Conservation (phyloP, 2,888 invertebrate species). For the Ormyrus pomaceus region DNA sequence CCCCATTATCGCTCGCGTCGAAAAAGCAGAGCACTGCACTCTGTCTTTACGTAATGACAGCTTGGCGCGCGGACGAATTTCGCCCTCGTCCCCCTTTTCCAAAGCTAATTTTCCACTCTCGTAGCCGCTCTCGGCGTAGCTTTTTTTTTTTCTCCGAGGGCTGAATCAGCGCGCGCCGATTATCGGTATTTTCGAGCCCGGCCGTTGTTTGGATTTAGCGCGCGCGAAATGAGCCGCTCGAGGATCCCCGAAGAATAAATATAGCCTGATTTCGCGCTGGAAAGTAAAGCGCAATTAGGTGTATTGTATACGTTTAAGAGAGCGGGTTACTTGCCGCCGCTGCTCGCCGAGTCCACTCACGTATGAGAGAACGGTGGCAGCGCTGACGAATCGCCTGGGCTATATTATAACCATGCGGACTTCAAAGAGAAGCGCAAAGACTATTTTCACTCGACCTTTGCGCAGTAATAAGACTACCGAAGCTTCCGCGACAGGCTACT, state of each 20-base stretch:
- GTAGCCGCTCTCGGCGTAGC: background rate
- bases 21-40: constrained; percentile 1
- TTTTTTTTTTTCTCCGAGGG: background rate
- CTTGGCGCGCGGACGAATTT: background rate
- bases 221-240: too few relatives aligned
- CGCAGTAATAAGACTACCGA: constrained; percentile 28
- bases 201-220: too few relatives aligned
- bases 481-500: constrained; percentile 23
- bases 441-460: constrained; percentile 32
- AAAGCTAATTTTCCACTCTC: too few relatives aligned
- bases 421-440: background rate
- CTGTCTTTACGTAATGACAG: background rate
- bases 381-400: background rate
- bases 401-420: background rate
- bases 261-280: background rate
- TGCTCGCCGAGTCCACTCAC: background rate
- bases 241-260: background rate
- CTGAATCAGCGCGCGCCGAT: background rate
- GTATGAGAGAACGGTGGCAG: background rate
- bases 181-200: too few relatives aligned
- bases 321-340: background rate
- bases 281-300: constrained; percentile 15
- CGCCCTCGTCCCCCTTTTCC: background rate
- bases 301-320: background rate
- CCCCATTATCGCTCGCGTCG: constrained; percentile 17